Conservation (phyloP, 2,888 invertebrate genomes). For the Dolomedes plantarius region DNA sequence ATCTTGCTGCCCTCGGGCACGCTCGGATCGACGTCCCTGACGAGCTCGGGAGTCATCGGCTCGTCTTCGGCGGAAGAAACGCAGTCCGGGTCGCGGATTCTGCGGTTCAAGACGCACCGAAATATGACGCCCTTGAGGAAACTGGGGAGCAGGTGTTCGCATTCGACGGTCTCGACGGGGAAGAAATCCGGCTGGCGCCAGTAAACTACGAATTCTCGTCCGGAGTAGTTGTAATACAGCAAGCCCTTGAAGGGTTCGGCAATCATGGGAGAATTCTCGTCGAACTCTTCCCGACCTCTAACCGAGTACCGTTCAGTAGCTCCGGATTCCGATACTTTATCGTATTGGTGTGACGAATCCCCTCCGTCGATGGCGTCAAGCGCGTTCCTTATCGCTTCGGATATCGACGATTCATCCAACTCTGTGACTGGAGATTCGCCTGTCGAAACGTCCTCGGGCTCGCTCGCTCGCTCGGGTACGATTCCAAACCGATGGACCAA, state of each 20-base stretch:
- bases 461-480: background rate
- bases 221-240: background rate
- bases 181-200: background rate
- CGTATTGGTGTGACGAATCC: no score
- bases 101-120: background rate
- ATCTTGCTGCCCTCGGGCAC: background rate
- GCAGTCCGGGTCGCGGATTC: background rate
- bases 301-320: no score
- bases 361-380: no score
- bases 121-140: background rate
- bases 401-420: no score
- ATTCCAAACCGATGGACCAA: background rate
- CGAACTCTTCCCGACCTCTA: no score
- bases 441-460: no score
- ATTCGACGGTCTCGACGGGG: background rate
- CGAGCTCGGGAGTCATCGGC: background rate
- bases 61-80: background rate
- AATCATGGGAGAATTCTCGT: no score
- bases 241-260: background rate
- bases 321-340: no score
- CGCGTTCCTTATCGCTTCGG: no score
- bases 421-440: no score
- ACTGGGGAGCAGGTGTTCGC: no score
- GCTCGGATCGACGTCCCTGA: background rate
- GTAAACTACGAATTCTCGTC: background rate